A percentile compares a stretch with the other conserved stretches of the same genome.
These are phyloP conservation scores for Ernsta delagoae DNA, from an alignment of 2,888 invertebrate genomes.

Conservation along the genomic window DNA sequence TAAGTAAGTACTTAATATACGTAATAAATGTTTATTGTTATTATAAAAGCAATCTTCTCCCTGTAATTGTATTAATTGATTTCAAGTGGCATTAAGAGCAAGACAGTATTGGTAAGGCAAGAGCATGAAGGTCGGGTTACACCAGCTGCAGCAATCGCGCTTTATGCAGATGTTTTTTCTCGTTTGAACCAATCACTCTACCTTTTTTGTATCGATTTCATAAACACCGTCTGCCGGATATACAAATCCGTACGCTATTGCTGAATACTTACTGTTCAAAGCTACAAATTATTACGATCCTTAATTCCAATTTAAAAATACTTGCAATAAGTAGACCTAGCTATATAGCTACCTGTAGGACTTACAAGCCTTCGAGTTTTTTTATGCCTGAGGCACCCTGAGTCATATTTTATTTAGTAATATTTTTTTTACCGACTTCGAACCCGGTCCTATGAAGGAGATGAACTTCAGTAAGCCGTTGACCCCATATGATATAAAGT, in stretches of 20 bases:
- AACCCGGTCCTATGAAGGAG: too few relatives aligned
- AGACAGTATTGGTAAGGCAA: conserved; percentile 45
- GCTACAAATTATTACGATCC: too few relatives aligned
- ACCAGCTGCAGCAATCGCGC: conserved; percentile 38
- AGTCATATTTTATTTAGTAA: too few relatives aligned
- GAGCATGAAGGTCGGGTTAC: conserved; percentile 46
- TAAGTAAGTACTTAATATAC: too few relatives aligned
- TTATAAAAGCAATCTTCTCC: conserved; percentile 49
- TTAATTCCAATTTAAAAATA: too few relatives aligned
- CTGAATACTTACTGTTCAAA: background rate
- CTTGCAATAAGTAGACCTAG: too few relatives aligned
- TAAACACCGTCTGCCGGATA: conserved; percentile 15
- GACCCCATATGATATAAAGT: conserved; percentile 68
- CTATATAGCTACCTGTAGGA: too few relatives aligned
- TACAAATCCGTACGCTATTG: background rate
- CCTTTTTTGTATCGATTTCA: conserved; percentile 21
- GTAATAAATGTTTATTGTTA: too few relatives aligned
- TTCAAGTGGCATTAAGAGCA: conserved; percentile 62
- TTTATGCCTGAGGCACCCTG: too few relatives aligned
- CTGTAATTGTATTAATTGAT: conserved; percentile 61
- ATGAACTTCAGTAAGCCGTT: conserved; percentile 68
- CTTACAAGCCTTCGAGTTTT: too few relatives aligned
- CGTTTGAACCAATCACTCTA: conserved; percentile 39
- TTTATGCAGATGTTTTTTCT: conserved; percentile 42
- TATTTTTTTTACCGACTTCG: too few relatives aligned